Evolutionary conservation across 1,140 invertebrate species (phyloP).

Genomic region (Anthonomus grandis): DNA sequence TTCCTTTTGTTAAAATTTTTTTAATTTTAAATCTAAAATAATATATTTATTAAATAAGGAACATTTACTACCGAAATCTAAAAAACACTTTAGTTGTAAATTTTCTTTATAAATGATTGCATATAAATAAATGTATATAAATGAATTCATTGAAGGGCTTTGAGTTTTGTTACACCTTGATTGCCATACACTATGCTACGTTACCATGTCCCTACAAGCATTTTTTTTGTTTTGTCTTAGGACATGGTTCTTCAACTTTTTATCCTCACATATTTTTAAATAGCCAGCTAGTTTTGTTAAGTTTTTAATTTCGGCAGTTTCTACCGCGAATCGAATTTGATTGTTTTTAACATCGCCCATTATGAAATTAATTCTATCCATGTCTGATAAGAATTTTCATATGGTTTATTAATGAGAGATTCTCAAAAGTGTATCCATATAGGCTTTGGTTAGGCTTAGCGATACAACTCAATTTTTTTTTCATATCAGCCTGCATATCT

Average conservation of each 20-base stretch:
- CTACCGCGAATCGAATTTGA: conserved; percentile 27
- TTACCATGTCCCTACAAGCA: neutral
- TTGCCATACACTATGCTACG: neutral
- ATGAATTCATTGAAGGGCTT: neutral
- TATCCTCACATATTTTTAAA: conserved; percentile 21
- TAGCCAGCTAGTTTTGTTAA: conserved; percentile 14
- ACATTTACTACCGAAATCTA: conserved; percentile 23
- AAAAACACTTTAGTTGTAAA: too few species aligned
- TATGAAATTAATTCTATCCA: conserved; percentile 27
- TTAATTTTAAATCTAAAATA: neutral
- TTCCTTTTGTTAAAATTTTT: neutral
- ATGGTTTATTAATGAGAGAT: conserved; percentile 17
- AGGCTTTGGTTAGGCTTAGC: conserved; percentile 3
- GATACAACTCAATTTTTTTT: conserved; percentile 14
- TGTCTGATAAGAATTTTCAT: conserved; percentile 16
- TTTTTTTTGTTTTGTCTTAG: neutral
- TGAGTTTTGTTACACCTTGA: neutral
- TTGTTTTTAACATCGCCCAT: conserved; percentile 19
- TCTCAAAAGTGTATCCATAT: conserved; percentile 14
- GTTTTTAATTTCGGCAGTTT: conserved; percentile 17
- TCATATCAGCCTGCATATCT: conserved; percentile 13
- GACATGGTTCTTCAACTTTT: neutral
- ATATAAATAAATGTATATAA: too few species aligned
- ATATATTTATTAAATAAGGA: neutral
- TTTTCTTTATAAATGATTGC: neutral